Conservation (phyloP, 2,888 invertebrate genomes). For the Phoenoteleia sp. region DNA sequence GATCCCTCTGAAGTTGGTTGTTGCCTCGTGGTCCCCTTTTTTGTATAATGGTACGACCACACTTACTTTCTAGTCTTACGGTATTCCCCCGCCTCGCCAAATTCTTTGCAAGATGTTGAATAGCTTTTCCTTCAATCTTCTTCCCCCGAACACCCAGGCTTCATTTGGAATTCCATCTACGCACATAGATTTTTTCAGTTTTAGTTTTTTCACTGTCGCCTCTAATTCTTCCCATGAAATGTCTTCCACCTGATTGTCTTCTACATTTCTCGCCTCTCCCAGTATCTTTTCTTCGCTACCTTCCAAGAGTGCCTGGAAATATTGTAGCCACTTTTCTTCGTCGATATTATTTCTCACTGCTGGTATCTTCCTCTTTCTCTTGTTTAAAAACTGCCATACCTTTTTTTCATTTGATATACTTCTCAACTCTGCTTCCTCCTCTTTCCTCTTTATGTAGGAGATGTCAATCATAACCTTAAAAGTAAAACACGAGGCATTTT, state of each 20-base stretch:
- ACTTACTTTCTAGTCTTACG: conserved; percentile 60
- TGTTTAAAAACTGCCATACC: conserved; percentile 29
- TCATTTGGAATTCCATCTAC: conserved; percentile 64
- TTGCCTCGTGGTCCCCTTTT: conserved; percentile 41
- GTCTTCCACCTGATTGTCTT: background rate
- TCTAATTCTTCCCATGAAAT: conserved; percentile 31
- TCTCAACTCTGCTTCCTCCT: conserved; percentile 26
- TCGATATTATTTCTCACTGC: background rate
- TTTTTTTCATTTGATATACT: background rate
- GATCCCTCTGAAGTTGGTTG: conserved; percentile 66
- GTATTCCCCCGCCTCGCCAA: conserved; percentile 55
- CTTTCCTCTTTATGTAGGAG: conserved; percentile 16
- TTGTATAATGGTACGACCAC: conserved; percentile 65
- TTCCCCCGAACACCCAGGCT: conserved; percentile 55
- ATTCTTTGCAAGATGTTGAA: background rate
- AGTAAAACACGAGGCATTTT: too few species aligned
- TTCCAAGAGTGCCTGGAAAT: conserved; percentile 15
- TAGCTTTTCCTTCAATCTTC: background rate
- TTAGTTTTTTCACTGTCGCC: conserved; percentile 25
- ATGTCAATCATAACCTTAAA: too few species aligned
- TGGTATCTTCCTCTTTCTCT: conserved; percentile 23
- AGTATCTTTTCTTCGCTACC: background rate
- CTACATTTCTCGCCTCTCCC: background rate
- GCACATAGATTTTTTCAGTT: conserved; percentile 57
- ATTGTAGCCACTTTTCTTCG: background rate